Evolutionary conservation across 2,888 invertebrate genomes (phyloP), one percentile per base, ranked within the genome.

Genomic region (Metacarcinus magister): DNA sequence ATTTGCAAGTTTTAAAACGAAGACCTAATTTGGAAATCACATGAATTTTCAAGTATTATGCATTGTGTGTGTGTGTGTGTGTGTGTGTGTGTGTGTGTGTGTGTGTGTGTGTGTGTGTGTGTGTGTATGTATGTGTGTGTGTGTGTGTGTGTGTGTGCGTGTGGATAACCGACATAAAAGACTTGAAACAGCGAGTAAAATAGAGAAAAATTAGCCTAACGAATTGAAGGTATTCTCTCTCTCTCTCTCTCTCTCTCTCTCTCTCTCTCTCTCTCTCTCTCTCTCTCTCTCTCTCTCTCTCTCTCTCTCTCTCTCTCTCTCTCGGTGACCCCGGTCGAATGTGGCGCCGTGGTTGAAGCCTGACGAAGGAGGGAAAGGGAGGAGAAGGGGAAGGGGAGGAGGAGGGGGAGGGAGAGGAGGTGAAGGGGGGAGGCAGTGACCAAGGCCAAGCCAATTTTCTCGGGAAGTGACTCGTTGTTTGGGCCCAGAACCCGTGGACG

Each of bases 381-480:
- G 91, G 10, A 7, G 91, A 8, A 19, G 10, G 23, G 32, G 32
- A 32, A 23, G 23, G 23, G 54, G 93, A 39, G 46, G 19, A 43
- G 82, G 28, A 46, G 28, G 46, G 32, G 82, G 16, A 28, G 28
- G 67, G 93, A 10, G 67, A 67, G 44, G 13, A 44, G 75, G 28
- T 39, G 67, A 23, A 32, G 93, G 44, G 44, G 43, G 93, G 46
- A 44, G 67, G 23, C n/a, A 75, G 28, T 46, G 32, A 94, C 94
- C 94, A 94, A 94, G 94, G 94, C 94, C 94, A 94, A 94, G 94
- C 89, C 94, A 94, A 94, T 94, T 94, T 94, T 94, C 94, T 94
- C 89, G 94, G 94, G 94, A 94, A 94, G 94, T 94, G 94, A 94
- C 94, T 94, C 89, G 94, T 94, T 94, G 94, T 94, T 94, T 94